Conservation (phyloP, 2,797 vertebrate species). For the Notolepis coatsorum region DNA sequence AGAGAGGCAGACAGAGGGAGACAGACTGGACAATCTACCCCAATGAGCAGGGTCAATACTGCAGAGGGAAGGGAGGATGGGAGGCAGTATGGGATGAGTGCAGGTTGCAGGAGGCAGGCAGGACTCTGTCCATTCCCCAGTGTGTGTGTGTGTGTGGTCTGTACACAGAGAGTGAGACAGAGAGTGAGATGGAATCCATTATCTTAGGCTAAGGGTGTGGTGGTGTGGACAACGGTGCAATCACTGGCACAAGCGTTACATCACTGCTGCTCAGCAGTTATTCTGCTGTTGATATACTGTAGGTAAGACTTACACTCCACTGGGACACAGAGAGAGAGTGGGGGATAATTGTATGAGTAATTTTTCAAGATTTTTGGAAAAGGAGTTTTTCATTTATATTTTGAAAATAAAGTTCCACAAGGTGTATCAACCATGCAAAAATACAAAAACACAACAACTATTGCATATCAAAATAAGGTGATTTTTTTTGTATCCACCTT, state of each 20-base stretch:
- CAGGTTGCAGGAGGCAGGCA: slow-evolving; percentile 18
- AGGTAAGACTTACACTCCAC: slow-evolving; percentile 28
- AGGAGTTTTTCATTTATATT: too few species aligned
- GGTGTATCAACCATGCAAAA: too few species aligned
- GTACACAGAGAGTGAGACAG: slow-evolving; percentile 17
- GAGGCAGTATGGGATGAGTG: slow-evolving; percentile 35
- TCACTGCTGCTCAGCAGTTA: slow-evolving; percentile 38
- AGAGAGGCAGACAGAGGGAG: slow-evolving; percentile 20
- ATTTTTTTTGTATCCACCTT: too few species aligned
- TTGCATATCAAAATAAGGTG: too few species aligned
- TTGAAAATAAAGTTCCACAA: too few species aligned
- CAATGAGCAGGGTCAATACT: slow-evolving; percentile 55
- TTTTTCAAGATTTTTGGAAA: too few species aligned
- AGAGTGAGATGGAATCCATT: slow-evolving; percentile 65
- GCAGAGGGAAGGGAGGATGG: slow-evolving; percentile 46
- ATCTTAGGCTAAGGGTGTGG: slow-evolving; percentile 38
- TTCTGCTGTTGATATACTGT: too few species aligned
- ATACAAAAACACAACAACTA: too few species aligned
- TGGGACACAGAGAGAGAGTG: slow-evolving; percentile 30
- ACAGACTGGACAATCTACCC: slow-evolving; percentile 32
- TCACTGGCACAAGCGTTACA: slow-evolving; percentile 55
- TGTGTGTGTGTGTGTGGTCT: slow-evolving; percentile 3
- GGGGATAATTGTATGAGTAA: too few species aligned
- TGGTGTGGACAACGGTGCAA: slow-evolving; percentile 35
- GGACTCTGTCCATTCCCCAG: slow-evolving; percentile 12